phyloP scores from a whole-genome alignment of 1,140 invertebrate species.

The Pomacea maculata region DNA sequence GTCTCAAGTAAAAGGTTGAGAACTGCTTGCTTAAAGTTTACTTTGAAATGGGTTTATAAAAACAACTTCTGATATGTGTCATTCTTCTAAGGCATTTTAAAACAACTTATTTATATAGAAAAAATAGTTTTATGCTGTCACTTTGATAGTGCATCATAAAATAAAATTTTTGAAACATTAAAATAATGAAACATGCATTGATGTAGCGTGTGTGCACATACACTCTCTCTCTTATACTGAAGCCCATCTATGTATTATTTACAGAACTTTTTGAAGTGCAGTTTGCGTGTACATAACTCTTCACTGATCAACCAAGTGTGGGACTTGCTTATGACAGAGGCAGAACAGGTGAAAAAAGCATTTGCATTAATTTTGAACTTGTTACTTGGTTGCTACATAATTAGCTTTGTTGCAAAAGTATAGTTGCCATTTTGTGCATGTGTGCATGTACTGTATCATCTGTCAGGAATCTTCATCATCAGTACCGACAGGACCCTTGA shows the following conservation, averaged over 20 bases:
- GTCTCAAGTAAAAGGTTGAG: no score
- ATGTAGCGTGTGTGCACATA: not conserved
- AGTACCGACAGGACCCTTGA: not conserved
- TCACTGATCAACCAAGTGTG: slow-evolving; percentile 35
- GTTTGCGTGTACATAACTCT: slow-evolving; percentile 36
- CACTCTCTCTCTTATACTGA: not conserved
- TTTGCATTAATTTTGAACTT: not conserved
- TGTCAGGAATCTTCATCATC: not conserved
- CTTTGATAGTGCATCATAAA: not conserved
- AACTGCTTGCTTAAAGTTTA: no score
- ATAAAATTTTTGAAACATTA: not conserved
- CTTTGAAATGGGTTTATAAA: no score
- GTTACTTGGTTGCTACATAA: not conserved
- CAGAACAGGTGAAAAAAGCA: slow-evolving; percentile 23
- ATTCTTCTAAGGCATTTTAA: not conserved
- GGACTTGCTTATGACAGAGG: slow-evolving; percentile 40
- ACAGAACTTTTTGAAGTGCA: slow-evolving; percentile 51
- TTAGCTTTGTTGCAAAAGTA: not conserved
- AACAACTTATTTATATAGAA: no score
- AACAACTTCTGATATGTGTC: not conserved
- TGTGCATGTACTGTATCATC: not conserved
- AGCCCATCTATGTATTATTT: slow-evolving; percentile 6
- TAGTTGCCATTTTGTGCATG: not conserved
- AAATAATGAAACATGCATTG: not conserved
- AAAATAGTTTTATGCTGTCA: no score